Percentiles rank a stretch among this genome's conserved stretches.
These are phyloP conservation scores for Mus caroli DNA, from an alignment of 2,797 vertebrate genomes.

Conservation along the genomic window DNA sequence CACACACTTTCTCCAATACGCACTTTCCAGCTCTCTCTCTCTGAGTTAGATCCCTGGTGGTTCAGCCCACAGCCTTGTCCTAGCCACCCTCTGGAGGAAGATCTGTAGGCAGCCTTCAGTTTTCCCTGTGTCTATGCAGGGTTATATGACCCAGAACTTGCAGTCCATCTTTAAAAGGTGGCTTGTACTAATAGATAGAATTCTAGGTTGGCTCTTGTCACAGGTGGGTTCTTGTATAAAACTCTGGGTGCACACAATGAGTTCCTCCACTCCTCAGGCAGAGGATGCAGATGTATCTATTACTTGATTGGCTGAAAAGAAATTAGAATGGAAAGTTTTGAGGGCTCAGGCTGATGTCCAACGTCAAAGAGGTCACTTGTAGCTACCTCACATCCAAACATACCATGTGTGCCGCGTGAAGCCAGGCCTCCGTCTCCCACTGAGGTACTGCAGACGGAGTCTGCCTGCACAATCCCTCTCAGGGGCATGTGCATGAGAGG, in stretches of 20 bases:
- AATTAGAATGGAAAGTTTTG: background rate
- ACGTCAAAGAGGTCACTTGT: background rate
- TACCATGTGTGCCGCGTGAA: background rate
- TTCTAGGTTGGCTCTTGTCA: background rate
- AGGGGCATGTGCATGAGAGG: constrained; percentile 37
- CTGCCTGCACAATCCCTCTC: constrained; percentile 68
- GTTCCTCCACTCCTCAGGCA: no score
- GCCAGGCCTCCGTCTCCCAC: constrained; percentile 50
- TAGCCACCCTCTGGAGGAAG: background rate
- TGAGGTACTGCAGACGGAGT: constrained; percentile 37
- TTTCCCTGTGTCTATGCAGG: background rate
- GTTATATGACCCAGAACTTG: no score
- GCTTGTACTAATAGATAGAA: background rate
- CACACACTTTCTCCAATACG: background rate
- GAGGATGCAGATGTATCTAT: background rate
- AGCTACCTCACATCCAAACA: background rate
- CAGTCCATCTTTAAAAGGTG: background rate
- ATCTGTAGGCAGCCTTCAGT: background rate
- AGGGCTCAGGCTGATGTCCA: background rate
- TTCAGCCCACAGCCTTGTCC: background rate
- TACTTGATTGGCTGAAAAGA: background rate
- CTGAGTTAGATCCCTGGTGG: background rate
- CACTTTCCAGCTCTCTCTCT: background rate
- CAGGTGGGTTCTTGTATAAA: background rate
- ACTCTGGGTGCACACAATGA: background rate